Percentiles rank a stretch among this genome's conserved stretches.
phyloP scores from a whole-genome alignment of 1,140 invertebrate genomes.

The Caerostris extrusa region DNA sequence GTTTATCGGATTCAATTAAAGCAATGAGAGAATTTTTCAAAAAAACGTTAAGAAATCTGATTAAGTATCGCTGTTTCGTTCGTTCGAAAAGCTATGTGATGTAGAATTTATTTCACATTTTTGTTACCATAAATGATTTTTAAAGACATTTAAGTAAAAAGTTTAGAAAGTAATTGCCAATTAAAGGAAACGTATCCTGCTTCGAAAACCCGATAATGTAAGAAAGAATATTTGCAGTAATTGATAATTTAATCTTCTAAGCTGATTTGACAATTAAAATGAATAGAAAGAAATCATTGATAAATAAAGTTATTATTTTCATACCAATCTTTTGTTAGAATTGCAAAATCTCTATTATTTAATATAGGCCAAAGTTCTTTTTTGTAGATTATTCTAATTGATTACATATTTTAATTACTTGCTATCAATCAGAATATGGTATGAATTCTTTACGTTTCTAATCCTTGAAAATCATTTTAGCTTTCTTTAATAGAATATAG shows the following conservation, averaged over 20 bases:
- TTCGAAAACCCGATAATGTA: not conserved
- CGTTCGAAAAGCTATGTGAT: not conserved
- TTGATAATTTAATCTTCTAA: not conserved
- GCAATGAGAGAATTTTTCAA: not conserved
- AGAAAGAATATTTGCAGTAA: not conserved
- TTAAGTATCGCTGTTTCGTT: not conserved
- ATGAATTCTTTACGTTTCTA: no score
- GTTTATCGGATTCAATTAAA: constrained; percentile 1
- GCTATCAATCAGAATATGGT: no score
- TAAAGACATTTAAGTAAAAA: not conserved
- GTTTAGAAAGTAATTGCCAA: not conserved
- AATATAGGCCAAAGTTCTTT: no score
- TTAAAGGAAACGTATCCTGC: not conserved
- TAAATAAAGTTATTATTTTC: no score
- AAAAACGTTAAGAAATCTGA: not conserved
- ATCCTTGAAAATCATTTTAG: no score
- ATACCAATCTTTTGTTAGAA: no score
- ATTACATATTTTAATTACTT: no score
- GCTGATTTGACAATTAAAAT: no score
- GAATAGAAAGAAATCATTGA: no score
- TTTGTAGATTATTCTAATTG: no score
- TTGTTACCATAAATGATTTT: not conserved
- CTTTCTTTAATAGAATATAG: no score
- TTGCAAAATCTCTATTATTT: no score
- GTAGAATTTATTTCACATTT: not conserved